Percentiles rank a stretch among this genome's conserved stretches.
Evolutionary conservation across 37 sponge, comb jelly and placozoan species (phyloP).

Genomic region (Diacarnus erythraeanus): DNA sequence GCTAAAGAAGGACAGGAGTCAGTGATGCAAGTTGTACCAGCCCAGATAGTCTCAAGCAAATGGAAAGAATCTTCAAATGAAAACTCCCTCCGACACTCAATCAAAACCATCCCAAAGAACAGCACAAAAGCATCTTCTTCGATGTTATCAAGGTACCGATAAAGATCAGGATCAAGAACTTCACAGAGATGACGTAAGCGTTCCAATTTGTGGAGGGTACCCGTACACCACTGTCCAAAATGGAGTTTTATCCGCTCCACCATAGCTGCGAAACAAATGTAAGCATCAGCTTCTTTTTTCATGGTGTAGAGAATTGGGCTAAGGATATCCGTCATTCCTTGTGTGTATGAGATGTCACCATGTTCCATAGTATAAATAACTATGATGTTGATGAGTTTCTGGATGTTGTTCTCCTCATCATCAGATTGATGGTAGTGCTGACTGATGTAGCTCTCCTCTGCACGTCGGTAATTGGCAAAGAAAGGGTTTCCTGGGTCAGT

Average conservation of each 20-base stretch:
- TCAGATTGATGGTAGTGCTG: not conserved
- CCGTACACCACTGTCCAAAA: conserved; percentile 65
- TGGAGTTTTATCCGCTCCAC: conserved; percentile 47
- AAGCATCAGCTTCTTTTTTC: conserved; percentile 65
- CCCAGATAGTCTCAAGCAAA: conserved; percentile 60
- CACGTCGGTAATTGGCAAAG: not conserved
- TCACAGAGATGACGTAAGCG: conserved; percentile 74
- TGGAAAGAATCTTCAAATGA: conserved; percentile 64
- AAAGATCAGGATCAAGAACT: conserved; percentile 63
- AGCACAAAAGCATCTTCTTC: conserved; percentile 69
- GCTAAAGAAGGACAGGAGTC: not conserved
- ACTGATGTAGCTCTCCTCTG: not conserved
- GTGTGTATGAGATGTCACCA: conserved; percentile 60
- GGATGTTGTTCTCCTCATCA: conserved; percentile 36
- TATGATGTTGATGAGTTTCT: conserved; percentile 59
- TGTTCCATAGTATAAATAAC: conserved; percentile 72
- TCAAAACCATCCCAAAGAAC: conserved; percentile 81
- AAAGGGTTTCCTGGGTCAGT: conserved; percentile 65
- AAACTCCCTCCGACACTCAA: conserved; percentile 75
- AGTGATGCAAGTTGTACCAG: conserved; percentile 7
- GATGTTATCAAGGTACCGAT: conserved; percentile 13
- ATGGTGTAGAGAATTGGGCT: conserved; percentile 76
- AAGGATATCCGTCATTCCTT: conserved; percentile 84
- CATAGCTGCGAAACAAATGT: conserved; percentile 70
- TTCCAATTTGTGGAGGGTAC: conserved; percentile 64